A percentile compares a stretch with the other conserved stretches of the same genome.
Evolutionary conservation across 2,113 vertebrate genomes (phyloP).

Genomic region (Pachyramphus minor): DNA sequence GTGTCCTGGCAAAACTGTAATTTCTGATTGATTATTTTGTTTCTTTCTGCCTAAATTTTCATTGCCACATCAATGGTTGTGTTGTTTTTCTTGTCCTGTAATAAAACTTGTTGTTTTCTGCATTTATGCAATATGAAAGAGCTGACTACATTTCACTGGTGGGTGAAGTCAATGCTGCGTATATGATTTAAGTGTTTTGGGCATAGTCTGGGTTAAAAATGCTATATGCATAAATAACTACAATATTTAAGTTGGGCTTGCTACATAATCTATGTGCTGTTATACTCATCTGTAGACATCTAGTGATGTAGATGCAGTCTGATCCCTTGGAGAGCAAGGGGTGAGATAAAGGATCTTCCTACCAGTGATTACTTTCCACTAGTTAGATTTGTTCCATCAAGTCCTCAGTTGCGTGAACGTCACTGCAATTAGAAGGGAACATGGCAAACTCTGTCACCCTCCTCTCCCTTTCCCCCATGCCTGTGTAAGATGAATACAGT

Average conservation of each 20-base stretch:
- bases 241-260: background rate
- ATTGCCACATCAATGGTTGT: background rate
- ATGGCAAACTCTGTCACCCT: background rate
- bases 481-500: background rate
- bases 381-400: background rate
- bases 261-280: background rate
- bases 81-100: background rate
- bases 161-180: background rate
- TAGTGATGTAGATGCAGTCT: background rate
- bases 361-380: background rate
- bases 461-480: background rate
- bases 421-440: background rate
- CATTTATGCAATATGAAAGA: background rate
- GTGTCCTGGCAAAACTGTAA: conserved; percentile 45
- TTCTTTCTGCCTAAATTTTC: background rate
- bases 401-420: background rate
- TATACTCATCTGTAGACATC: background rate
- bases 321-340: background rate
- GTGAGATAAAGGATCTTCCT: background rate
- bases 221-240: background rate
- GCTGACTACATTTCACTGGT: conserved; percentile 1
- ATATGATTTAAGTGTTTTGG: background rate
- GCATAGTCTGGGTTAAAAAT: conserved; percentile 3
- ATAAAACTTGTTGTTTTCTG: background rate
- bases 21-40: background rate